phyloP scores from a whole-genome alignment of 2,797 vertebrate species.

The Gila robusta region DNA sequence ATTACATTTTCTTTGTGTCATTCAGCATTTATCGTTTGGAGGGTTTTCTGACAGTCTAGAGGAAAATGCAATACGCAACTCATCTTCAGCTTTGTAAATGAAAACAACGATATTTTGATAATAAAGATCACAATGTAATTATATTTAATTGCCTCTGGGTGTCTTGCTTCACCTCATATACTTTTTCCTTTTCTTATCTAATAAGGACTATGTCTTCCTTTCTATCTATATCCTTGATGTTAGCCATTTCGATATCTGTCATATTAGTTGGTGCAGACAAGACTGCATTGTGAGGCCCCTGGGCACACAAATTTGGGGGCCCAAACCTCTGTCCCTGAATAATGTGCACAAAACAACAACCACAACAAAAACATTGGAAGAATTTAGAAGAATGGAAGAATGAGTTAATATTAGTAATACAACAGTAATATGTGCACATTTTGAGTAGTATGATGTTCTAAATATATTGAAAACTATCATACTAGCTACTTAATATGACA shows the following conservation, averaged over 20 bases:
- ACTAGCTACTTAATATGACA: background rate
- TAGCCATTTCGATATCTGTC: conserved; percentile 16
- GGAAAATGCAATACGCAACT: background rate
- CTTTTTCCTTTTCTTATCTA: conserved; percentile 34
- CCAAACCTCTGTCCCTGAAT: background rate
- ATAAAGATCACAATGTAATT: conserved; percentile 18
- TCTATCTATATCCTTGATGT: conserved; percentile 18
- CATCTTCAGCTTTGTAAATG: background rate
- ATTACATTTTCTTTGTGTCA: conserved; percentile 1
- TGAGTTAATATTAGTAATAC: no score
- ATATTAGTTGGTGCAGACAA: conserved; percentile 4
- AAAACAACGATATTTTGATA: background rate
- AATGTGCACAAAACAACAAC: background rate
- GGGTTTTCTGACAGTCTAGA: conserved; percentile 4
- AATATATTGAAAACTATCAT: background rate
- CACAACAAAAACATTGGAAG: background rate
- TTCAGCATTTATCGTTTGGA: conserved; percentile 7
- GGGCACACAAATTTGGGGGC: background rate
- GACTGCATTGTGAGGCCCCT: background rate
- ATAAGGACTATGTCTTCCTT: conserved; percentile 23
- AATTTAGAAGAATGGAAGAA: no score
- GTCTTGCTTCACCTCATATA: conserved; percentile 50
- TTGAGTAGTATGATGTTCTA: background rate
- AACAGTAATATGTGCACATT: background rate
- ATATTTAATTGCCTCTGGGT: conserved; percentile 61